Base-by-base conservation (phyloP, 2,797 vertebrate genomes). In the Valencia hispanica region DNA sequence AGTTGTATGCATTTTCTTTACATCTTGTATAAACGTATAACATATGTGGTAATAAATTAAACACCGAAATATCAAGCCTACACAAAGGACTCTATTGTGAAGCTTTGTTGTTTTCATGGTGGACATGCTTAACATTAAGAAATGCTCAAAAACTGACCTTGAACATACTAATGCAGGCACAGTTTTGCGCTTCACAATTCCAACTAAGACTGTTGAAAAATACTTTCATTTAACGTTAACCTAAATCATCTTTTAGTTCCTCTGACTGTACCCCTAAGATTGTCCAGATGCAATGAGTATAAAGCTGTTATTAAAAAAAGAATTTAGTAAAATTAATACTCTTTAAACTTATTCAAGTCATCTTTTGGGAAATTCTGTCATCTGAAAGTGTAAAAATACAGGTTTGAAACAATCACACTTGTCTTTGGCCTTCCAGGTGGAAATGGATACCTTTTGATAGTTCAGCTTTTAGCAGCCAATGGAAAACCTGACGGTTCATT, bases 31-130 rank as follows among this genome's bases (percentile, higher is more conserved):
- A 9, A 71, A 75, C 57, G 39, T n/a, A 53, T 82, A n/a, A 72
- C 5, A 18, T 71, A 32, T 78, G 27, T 85, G 55, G 5, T 36
- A 3, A 11, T 81, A 79, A 73, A 91, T 89, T 69, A 88, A 91
- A 91, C 48, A n/a, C 80, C 5, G 84, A 86, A 89, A 87, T 84
- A 82, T 88, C 68, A 78, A 70, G 36, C 63, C 3, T 5, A 14
- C 43, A 43, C 47, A 4, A 36, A 41, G 22, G 51, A 25, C 55
- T 61, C 0, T 12, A 7, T n/a, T 65, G 4, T 77, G 4, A 30
- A 27, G 14, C 14, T 71, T 20, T 27, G 4, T 50, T 73, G 18
- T 75, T 15, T 79, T 43, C 22, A 15, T 4, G 55, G 6, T 55
- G n/a, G 18, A 66, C 39, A 48, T 22, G 5, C 47, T 0, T 20